Evolutionary conservation across 1,140 invertebrate genomes (phyloP).

Genomic region (Formica selysi): DNA sequence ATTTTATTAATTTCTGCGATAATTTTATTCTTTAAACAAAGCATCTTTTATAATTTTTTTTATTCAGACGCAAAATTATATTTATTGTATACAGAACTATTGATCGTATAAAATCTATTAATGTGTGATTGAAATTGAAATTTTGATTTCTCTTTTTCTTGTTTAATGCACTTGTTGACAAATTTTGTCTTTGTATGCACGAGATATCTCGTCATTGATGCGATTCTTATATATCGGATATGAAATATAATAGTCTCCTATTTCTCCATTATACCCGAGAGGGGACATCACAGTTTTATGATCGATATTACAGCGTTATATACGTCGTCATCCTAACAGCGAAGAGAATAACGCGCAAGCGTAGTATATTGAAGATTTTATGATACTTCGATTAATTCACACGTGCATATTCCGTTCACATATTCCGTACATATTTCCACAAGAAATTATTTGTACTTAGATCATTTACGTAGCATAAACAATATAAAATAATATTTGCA

Average conservation of each 20-base stretch:
- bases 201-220: background rate
- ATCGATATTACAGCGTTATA: conserved; percentile 6
- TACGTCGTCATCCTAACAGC: background rate
- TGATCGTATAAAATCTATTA: too few species aligned
- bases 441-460: background rate
- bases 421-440: background rate
- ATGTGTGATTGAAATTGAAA: too few species aligned
- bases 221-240: conserved; percentile 2
- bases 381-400: background rate
- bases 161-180: background rate
- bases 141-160: background rate
- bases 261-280: background rate
- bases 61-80: background rate
- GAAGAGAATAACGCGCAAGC: background rate
- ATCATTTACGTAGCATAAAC: too few species aligned
- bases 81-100: background rate
- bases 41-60: background rate
- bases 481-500: too few species aligned
- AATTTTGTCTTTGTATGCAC: background rate
- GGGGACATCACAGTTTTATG: background rate
- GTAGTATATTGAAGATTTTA: conserved; percentile 2
- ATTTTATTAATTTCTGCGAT: background rate
- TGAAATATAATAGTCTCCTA: conserved; percentile 9
- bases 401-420: background rate
- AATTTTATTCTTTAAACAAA: conserved; percentile 6